Evolutionary conservation across 2,113 vertebrate species (phyloP).

Genomic region (Platycercus adscitus): DNA sequence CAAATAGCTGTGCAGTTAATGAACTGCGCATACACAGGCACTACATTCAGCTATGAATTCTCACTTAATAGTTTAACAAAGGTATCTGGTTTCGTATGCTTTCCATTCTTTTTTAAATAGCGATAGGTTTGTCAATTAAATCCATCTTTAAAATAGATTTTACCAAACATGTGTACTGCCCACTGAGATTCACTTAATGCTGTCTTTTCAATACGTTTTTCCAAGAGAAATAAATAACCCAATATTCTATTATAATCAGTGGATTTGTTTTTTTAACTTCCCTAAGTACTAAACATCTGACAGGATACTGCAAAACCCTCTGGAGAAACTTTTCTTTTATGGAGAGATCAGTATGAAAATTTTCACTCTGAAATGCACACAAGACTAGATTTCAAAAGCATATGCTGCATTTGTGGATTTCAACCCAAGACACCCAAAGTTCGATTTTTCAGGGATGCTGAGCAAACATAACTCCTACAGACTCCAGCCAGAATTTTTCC

Average conservation of each 20-base stretch:
- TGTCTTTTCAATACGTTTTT: conserved; percentile 28
- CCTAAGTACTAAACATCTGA: background rate
- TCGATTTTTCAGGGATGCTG: background rate
- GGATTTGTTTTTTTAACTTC: background rate
- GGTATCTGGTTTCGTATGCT: conserved; percentile 3
- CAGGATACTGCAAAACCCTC: background rate
- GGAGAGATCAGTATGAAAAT: background rate
- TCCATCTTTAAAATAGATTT: conserved; percentile 37
- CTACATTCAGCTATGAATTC: conserved; percentile 24
- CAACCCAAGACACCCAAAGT: background rate
- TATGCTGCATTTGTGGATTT: background rate
- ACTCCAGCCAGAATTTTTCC: background rate
- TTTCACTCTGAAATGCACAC: background rate
- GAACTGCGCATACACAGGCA: conserved; percentile 24
- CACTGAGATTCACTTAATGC: background rate
- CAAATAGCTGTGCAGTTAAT: conserved; percentile 50
- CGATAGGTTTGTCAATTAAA: conserved; percentile 47
- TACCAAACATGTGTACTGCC: background rate
- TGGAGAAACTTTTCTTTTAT: background rate
- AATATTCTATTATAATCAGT: background rate
- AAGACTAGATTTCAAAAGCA: background rate
- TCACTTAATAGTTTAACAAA: conserved; percentile 40
- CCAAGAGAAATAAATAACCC: background rate
- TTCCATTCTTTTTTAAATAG: background rate
- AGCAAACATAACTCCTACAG: background rate